A percentile compares a stretch with the other conserved stretches of the same genome.
Conservation (phyloP, 2,888 invertebrate species). For the Physocephala rufipes region DNA sequence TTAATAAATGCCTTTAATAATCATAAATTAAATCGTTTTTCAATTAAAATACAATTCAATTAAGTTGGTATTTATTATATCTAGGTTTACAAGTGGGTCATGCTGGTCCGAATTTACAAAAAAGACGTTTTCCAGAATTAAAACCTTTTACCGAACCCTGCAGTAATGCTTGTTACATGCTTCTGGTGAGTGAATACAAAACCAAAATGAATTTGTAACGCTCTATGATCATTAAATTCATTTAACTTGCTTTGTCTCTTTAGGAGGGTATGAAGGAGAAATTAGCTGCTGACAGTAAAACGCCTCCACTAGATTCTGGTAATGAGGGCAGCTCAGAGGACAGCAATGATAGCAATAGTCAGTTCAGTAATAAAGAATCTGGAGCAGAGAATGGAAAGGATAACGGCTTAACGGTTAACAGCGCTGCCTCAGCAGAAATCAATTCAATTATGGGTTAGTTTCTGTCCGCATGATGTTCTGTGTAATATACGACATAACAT, state of each 20-base stretch:
- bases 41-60: background rate
- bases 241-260: background rate
- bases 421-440: slow-evolving; percentile 62
- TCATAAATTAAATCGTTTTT: background rate
- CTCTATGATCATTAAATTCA: background rate
- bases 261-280: slow-evolving; percentile 88
- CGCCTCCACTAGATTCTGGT: slow-evolving; percentile 82
- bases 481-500: no score
- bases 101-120: slow-evolving; percentile 88
- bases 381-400: slow-evolving; percentile 62
- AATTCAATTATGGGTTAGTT: slow-evolving; percentile 63
- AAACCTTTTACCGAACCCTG: slow-evolving; percentile 88
- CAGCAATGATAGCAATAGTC: slow-evolving; percentile 89
- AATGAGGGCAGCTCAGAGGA: slow-evolving; percentile 95
- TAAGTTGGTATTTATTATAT: slow-evolving; percentile 1
- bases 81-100: slow-evolving; percentile 88
- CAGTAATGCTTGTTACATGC: slow-evolving; percentile 86
- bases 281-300: slow-evolving; percentile 70
- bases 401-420: slow-evolving; percentile 57
- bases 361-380: slow-evolving; percentile 71
- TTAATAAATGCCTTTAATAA: slow-evolving; percentile 15
- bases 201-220: background rate
- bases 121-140: slow-evolving; percentile 87
- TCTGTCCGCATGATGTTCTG: no score
- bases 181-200: slow-evolving; percentile 71